Evolutionary conservation across 2,888 invertebrate genomes (phyloP).

Genomic region (Pasiphila rectangulata): DNA sequence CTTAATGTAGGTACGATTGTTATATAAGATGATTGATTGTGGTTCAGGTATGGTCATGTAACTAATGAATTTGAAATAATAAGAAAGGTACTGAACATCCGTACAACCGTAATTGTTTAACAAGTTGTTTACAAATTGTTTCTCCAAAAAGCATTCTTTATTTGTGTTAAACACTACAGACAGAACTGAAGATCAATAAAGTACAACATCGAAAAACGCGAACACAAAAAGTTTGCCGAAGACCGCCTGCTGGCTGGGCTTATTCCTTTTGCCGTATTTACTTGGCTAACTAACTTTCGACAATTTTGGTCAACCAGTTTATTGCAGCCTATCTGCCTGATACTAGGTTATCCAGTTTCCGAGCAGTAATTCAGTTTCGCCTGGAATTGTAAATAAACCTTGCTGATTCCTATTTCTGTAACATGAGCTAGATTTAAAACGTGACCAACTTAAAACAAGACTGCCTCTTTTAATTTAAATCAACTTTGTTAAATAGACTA

Average conservation of each 20-base stretch:
- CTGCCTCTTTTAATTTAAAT: no score
- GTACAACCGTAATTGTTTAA: no score
- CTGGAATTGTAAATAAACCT: neutral
- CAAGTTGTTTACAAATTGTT: no score
- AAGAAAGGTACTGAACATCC: no score
- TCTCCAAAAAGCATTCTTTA: neutral
- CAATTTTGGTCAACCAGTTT: neutral
- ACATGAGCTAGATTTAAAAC: no score
- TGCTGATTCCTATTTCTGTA: neutral
- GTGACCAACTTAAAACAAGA: no score
- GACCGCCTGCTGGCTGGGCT: neutral
- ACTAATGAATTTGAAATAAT: no score
- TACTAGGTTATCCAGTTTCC: neutral
- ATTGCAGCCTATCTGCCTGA: neutral
- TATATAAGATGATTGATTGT: no score
- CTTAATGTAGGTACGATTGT: no score
- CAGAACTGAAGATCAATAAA: no score
- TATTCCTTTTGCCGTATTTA: conserved; percentile 1
- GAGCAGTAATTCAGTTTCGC: neutral
- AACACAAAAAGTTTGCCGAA: neutral
- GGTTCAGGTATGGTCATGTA: no score
- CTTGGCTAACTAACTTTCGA: neutral
- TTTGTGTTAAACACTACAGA: neutral
- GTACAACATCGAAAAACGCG: neutral
- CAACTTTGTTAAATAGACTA: no score